Evolutionary conservation across 2,113 vertebrate genomes (phyloP), one percentile per base, ranked within the genome.

Genomic region (Pseudonaja textilis): DNA sequence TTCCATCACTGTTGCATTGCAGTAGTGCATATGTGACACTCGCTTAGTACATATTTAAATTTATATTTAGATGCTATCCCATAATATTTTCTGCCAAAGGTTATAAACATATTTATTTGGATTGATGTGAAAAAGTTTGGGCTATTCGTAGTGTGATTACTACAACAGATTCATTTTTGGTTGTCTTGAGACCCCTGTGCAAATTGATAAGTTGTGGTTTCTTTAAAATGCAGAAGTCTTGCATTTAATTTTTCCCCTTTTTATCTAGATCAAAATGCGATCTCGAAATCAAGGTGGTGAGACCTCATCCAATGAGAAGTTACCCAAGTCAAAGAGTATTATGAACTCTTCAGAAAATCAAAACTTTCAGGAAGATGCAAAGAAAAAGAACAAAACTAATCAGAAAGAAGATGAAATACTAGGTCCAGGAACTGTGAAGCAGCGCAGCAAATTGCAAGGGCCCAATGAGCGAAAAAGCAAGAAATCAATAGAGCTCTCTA

Each of bases 251-350:
- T 90, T 88, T 91, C 5, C 95, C 95, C 18, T 90, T 92, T 95
- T 95, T 95, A 93, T 96, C 56, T 96, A 99, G 98, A 97, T 97
- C 96, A 98, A 97, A 93, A 99, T 99, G 99, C 98, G 99, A 95
- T 99, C 99, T 86, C 98, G 99, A 97, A 98, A 96, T 95, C 98
- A 98, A 96, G 97, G 97, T 47, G 97, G 97, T 95, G 98, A 98
- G 95, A 97, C 97, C 96, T 97, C 98, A 86, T 97, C 98, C 59
- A 97, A 97, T 0, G 97, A 97, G 97, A 97, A 96, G 87, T 95
- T 98, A 86, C 98, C 98, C 91, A 98, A 98, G 95, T 97, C 98
- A 87, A 98, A 97, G 93, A 95, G 97, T 91, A 97, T 97, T 95
- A 97, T 94, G 93, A 98, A 96, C 95, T 94, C 93, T 34, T 87